Evolutionary conservation across 1,140 invertebrate species (phyloP), one percentile per base, ranked within the genome.

Genomic region (Trichomalopsis sarcophagae): DNA sequence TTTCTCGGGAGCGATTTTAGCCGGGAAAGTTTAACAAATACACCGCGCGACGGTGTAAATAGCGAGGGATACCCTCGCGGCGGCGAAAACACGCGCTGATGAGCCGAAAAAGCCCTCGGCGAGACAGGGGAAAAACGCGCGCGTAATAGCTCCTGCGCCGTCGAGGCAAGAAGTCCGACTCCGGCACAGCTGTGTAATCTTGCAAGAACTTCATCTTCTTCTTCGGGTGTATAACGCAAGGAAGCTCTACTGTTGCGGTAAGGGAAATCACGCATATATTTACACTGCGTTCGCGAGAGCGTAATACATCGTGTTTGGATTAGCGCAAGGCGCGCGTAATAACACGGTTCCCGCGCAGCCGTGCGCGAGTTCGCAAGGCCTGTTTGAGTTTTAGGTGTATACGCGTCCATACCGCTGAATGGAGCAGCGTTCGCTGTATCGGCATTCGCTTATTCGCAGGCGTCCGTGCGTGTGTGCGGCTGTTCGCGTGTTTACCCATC

Each of bases 1-100:
- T 84, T 71, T 84, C 73, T 66, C 23, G 74, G 33, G 9, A 81
- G 83, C 50, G 40, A 44, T 44, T 44, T 44, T 10, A 44, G 40
- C 6, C 40, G 10, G 40, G 40, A 44, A 44, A 44, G 9, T 44
- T 44, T 44, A 44, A 44, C 40, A 10, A 44, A 44, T 44, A 11
- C 40, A 9, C 40, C 33, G 3, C 33, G 2, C 5, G 33, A 36
- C 33, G 33, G 33, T 36, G 3, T 36, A 36, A 36, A 36, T 36
- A 36, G 33, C 33, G 33, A 36, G 40, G 10, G 40, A 44, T 44
- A 44, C 69, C 9, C n/a, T 66, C n/a, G 17, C 17, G 13, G 17
- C 17, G 13, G 50, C 50, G 55, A 62, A n/a, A 62, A n/a, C 55
- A 62, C 55, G 55, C 55, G 55, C 55, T 62, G 55, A 62, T n/a